These are phyloP conservation scores for Ochropacha duplaris DNA, from an alignment of 2,888 invertebrate species.

Conservation along the genomic window DNA sequence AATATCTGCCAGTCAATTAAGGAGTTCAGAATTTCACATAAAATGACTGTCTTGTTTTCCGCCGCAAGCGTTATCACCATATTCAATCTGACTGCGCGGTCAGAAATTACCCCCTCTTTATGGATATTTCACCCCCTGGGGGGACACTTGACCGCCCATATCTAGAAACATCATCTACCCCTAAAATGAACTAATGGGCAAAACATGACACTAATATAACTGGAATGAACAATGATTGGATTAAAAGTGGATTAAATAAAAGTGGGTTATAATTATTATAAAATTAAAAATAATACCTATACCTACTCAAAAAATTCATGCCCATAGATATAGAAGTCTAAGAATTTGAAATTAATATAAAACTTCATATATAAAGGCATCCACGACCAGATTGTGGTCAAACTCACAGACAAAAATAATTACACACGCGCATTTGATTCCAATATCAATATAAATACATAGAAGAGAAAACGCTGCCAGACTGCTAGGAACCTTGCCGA, in stretches of 20 bases:
- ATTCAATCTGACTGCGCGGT: constrained; percentile 78
- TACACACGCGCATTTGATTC: no score
- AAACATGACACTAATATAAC: constrained; percentile 44
- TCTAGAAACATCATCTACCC: constrained; percentile 82
- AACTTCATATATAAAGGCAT: no score
- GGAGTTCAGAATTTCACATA: constrained; percentile 72
- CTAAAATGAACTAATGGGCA: constrained; percentile 75
- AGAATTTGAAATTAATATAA: no score
- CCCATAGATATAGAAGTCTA: no score
- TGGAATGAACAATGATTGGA: constrained; percentile 40
- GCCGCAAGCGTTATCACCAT: constrained; percentile 62
- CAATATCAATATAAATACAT: no score
- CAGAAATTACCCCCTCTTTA: constrained; percentile 78
- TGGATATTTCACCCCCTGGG: constrained; percentile 78
- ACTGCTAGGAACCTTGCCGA: no score
- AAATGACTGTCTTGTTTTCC: constrained; percentile 80
- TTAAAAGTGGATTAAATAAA: neutral
- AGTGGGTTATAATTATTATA: no score
- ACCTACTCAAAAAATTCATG: no score
- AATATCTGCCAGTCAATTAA: constrained; percentile 77
- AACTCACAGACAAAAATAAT: no score
- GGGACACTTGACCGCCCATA: constrained; percentile 80
- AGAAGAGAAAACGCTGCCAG: no score
- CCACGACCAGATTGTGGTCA: no score
- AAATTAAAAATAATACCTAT: no score